phyloP scores from a whole-genome alignment of 2,888 invertebrate species.

The Caenorhabditis macrosperma region DNA sequence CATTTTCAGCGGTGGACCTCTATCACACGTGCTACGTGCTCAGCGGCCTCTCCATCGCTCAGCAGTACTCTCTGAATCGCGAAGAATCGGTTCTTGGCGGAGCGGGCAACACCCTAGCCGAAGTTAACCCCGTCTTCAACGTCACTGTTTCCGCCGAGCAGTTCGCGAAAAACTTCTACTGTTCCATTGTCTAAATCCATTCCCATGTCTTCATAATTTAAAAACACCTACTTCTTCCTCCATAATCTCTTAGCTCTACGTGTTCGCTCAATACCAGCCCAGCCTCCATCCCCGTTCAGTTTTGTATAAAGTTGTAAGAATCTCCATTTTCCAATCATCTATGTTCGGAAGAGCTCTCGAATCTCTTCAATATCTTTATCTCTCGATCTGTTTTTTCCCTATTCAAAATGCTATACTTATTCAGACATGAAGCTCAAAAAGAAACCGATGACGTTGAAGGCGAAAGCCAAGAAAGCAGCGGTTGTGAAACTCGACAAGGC shows the following conservation, averaged over 20 bases:
- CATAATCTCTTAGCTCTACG: conserved; percentile 21
- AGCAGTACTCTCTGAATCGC: conserved; percentile 83
- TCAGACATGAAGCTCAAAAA: conserved; percentile 54
- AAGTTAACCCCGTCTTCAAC: conserved; percentile 73
- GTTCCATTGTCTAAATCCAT: conserved; percentile 6
- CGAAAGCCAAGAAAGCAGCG: neutral
- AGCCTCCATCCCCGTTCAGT: too few species aligned
- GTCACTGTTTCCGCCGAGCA: conserved; percentile 60
- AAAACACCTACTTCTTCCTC: conserved; percentile 12
- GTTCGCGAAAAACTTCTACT: conserved; percentile 67
- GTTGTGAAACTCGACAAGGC: conserved; percentile 16
- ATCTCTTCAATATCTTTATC: neutral
- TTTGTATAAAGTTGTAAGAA: conserved; percentile 16
- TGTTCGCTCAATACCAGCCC: too few species aligned
- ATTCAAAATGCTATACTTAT: neutral
- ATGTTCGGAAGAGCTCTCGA: neutral
- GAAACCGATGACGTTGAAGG: conserved; percentile 19
- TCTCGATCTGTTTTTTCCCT: neutral
- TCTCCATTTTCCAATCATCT: neutral
- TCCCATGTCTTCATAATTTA: neutral
- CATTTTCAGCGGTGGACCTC: conserved; percentile 85
- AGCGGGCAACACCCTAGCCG: conserved; percentile 33
- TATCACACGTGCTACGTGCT: conserved; percentile 98
- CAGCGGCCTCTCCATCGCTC: conserved; percentile 94
- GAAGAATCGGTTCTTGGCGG: conserved; percentile 68